phyloP scores from a whole-genome alignment of 2,888 invertebrate genomes.

The Drosophila hamatofila region DNA sequence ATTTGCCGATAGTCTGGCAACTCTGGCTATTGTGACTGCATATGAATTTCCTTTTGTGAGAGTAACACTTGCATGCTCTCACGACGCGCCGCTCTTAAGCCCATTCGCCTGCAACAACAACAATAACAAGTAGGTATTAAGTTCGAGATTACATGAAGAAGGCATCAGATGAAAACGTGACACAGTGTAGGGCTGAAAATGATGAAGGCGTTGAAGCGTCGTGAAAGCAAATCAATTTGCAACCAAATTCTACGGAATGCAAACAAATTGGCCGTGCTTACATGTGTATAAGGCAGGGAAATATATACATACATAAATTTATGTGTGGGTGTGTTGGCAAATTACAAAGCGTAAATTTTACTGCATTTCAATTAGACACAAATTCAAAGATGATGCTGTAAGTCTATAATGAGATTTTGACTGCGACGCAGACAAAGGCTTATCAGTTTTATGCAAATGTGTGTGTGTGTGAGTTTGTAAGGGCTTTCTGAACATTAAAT shows the following conservation, averaged over 20 bases:
- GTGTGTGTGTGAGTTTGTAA: neutral
- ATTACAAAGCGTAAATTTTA: neutral
- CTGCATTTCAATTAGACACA: constrained; percentile 19
- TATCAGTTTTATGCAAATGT: constrained; percentile 14
- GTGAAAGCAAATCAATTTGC: constrained; percentile 61
- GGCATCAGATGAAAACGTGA: constrained; percentile 30
- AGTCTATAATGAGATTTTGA: constrained; percentile 32
- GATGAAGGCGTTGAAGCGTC: constrained; percentile 1
- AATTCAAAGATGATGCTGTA: constrained; percentile 18
- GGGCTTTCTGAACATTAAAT: constrained; percentile 12
- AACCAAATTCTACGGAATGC: constrained; percentile 16
- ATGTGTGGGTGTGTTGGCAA: neutral
- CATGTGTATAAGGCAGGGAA: neutral
- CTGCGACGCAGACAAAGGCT: constrained; percentile 11
- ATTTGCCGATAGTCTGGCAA: constrained; percentile 26
- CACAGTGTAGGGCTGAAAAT: constrained; percentile 13
- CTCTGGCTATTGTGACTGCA: constrained; percentile 9
- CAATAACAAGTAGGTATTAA: constrained; percentile 1
- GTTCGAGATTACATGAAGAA: constrained; percentile 22
- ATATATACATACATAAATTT: neutral
- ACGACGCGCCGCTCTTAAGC: constrained; percentile 15
- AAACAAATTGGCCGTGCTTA: constrained; percentile 15
- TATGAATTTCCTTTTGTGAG: constrained; percentile 10
- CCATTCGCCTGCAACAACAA: constrained; percentile 5
- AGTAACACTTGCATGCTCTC: constrained; percentile 17